Conservation (phyloP, 30 jellyfish, hydroid and myxozoan species). For the Sanderia malayensis region DNA sequence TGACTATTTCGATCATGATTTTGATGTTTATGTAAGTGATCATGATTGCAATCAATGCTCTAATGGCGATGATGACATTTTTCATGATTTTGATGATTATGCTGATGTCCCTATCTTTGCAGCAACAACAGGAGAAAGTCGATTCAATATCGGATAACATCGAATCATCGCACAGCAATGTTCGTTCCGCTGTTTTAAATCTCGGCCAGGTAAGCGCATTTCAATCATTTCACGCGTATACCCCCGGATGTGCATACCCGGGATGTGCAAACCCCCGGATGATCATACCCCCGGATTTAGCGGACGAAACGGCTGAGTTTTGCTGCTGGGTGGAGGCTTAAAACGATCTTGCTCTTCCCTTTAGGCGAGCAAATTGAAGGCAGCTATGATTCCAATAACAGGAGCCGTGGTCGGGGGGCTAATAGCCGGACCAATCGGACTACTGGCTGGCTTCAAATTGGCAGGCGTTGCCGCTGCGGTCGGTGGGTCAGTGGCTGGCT, state of each 20-base stretch:
- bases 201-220: constrained; percentile 80
- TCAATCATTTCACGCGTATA: too few species aligned
- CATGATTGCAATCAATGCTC: too few species aligned
- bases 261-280: neutral
- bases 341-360: neutral
- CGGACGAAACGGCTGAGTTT: too few species aligned
- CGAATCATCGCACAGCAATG: constrained; percentile 74
- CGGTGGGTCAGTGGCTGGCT: constrained; percentile 95
- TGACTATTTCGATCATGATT: too few species aligned
- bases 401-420: constrained; percentile 98
- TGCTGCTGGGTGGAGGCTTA: neutral
- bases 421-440: constrained; percentile 97
- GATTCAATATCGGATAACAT: constrained; percentile 88
- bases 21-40: too few species aligned
- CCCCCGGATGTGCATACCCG: too few species aligned
- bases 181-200: constrained; percentile 61
- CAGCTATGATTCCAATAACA: constrained; percentile 90
- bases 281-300: neutral
- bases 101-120: neutral
- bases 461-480: constrained; percentile 99
- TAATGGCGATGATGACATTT: too few species aligned
- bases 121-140: constrained; percentile 89
- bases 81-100: neutral
- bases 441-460: constrained; percentile 94
- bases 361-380: constrained; percentile 93